phyloP scores from a whole-genome alignment of 2,888 invertebrate genomes.

The Rugalucina vietnamica region DNA sequence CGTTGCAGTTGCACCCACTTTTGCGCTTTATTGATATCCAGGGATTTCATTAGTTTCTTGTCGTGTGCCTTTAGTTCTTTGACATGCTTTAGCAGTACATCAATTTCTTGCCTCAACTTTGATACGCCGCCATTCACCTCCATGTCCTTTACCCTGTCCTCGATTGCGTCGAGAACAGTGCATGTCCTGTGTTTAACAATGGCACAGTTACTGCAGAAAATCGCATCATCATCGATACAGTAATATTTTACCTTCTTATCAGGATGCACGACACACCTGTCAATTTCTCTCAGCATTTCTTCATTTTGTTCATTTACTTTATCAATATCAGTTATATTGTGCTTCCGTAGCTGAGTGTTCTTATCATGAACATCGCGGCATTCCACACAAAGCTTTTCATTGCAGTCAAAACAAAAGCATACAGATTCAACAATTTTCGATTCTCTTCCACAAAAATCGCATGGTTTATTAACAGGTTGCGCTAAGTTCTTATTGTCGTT shows the following conservation, averaged over 20 bases:
- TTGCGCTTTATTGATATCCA: not conserved
- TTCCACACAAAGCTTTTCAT: not conserved
- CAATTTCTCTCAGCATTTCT: not conserved
- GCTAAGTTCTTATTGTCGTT: not conserved
- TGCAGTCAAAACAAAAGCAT: slow-evolving; percentile 6
- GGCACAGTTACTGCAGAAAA: slow-evolving; percentile 3
- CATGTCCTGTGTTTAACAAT: not conserved
- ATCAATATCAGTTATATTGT: slow-evolving; percentile 4
- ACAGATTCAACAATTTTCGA: not conserved
- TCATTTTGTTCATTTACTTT: slow-evolving; percentile 1
- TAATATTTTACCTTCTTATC: slow-evolving; percentile 4
- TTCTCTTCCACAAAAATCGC: slow-evolving; percentile 3
- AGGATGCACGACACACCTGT: not conserved
- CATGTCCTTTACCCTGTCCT: slow-evolving; percentile 6
- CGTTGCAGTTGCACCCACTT: not conserved
- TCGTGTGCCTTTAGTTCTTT: not conserved
- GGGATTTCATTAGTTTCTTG: not conserved
- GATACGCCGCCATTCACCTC: not conserved
- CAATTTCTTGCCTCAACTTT: not conserved
- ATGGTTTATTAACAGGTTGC: not conserved
- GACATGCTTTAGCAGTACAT: not conserved
- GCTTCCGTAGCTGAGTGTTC: not conserved
- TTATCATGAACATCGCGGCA: not conserved
- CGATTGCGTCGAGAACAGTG: not conserved
- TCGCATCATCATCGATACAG: slow-evolving; percentile 6